Evolutionary conservation across 2,888 invertebrate genomes (phyloP).

Genomic region (Octodonta nipae): DNA sequence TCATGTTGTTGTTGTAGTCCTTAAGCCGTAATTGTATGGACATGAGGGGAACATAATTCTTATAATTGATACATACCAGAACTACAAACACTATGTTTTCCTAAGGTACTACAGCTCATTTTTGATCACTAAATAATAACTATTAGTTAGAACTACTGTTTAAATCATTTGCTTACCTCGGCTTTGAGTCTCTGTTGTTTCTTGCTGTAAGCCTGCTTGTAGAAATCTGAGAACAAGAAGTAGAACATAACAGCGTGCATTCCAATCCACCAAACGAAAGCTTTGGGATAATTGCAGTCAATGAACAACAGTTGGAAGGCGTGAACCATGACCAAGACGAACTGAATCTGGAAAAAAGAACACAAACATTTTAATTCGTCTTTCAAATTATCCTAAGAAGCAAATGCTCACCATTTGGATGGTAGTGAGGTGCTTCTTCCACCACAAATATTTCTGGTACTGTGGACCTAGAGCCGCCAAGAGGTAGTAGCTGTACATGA

Average conservation of each 20-base stretch:
- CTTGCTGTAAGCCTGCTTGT: conserved; percentile 60
- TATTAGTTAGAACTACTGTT: no score
- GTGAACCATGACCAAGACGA: conserved; percentile 74
- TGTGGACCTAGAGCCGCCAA: conserved; percentile 79
- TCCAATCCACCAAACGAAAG: conserved; percentile 83
- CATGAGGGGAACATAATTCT: no score
- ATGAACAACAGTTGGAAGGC: conserved; percentile 79
- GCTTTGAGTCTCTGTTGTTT: conserved; percentile 10
- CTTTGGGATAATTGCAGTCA: conserved; percentile 80
- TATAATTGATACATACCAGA: no score
- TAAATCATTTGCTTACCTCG: no score
- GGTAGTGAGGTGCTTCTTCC: conserved; percentile 86
- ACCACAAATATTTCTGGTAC: conserved; percentile 81
- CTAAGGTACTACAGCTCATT: no score
- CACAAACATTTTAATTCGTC: neutral
- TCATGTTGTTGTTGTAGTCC: no score
- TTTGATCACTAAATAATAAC: no score
- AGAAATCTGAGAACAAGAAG: conserved; percentile 84
- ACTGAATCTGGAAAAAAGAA: conserved; percentile 51
- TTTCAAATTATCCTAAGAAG: neutral
- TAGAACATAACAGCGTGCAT: conserved; percentile 86
- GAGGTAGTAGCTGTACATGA: conserved; percentile 89
- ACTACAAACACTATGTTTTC: no score
- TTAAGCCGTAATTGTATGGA: no score
- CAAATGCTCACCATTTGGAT: conserved; percentile 66